Base-by-base conservation (phyloP, 53 echinoderm and acorn worm species). In the Hippasteria phrygiana region DNA sequence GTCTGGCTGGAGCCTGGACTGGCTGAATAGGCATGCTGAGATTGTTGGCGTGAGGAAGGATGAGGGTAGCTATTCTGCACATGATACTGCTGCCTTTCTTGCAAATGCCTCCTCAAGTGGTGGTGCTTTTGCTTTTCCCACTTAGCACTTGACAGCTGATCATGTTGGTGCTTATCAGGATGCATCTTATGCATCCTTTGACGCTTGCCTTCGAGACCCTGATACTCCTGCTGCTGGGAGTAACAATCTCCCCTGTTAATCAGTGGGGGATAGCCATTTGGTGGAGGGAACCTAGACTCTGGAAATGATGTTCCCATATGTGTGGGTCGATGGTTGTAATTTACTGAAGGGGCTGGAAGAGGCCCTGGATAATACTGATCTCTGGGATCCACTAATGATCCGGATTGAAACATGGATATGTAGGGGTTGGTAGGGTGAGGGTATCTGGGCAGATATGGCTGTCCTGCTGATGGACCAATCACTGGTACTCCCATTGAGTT, bases 81-180 rank as follows among this genome's bases (percentile, higher is more conserved):
- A 31, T 43, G 54, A 73, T 87, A 87, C 33, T 87, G 63, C 75
- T 90, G 88, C 20, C 82, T 78, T 55, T 90, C 74, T 22, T 56
- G 90, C 53, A 71, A 66, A 18, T 71, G 85, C 67, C 35, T 50
- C 16, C 48, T 47, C 33, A 71, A 24, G 26, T 85, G 85, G 45
- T 46, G 64, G 64, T 65, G 65, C 33, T 82, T 82, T 46, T 82
- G 82, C 46, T 66, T 62, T 13, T 82, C 82, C 66, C 82, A 43
- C 50, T 71, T 79, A 29, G 48, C 31, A 10, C 33, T 29, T 20
- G 26, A 45, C 17, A 45, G 32, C 28, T 18, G 33, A 27, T 55
- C 55, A 4, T 29, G 43, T 43, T 63, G 32, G 18, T 81, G 81
- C 43, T 81, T 81, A 42, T 55, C 81, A 18, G 28, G 56, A 24